These are phyloP conservation scores for Sitobion miscanthi DNA, from an alignment of 1,140 invertebrate species.

Conservation along the genomic window DNA sequence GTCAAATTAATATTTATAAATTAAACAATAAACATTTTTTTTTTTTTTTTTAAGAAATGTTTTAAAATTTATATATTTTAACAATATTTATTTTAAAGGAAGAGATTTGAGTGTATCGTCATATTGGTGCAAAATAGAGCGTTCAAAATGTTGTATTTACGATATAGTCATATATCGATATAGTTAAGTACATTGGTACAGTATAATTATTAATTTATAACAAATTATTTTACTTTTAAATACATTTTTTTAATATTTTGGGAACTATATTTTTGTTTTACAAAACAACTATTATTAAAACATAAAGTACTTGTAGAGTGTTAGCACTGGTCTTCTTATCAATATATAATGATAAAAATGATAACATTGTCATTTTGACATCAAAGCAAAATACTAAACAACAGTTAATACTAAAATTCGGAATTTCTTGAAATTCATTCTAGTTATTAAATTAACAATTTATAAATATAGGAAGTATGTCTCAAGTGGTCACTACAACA, in stretches of 20 bases:
- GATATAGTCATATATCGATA: too few relatives aligned
- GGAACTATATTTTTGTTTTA: neutral
- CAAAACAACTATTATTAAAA: neutral
- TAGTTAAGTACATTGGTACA: too few relatives aligned
- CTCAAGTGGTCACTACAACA: slow-evolving; percentile 73
- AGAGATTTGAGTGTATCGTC: too few relatives aligned
- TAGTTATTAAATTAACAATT: neutral
- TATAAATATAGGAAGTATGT: neutral
- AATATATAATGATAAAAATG: neutral
- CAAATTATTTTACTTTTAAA: neutral
- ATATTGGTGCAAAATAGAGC: too few relatives aligned
- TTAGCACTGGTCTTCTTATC: slow-evolving; percentile 20
- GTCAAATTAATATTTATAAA: too few relatives aligned
- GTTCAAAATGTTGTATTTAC: too few relatives aligned
- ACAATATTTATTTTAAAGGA: too few relatives aligned
- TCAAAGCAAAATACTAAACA: neutral
- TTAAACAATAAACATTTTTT: too few relatives aligned
- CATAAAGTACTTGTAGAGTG: neutral
- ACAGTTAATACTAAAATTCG: neutral
- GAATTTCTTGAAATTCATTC: neutral
- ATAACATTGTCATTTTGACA: neutral
- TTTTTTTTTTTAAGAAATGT: too few relatives aligned
- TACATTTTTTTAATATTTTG: neutral
- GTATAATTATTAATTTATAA: too few relatives aligned
- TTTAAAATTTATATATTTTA: too few relatives aligned